A percentile compares a stretch with the other conserved stretches of the same genome.
These are phyloP conservation scores for Cydia amplana DNA, from an alignment of 1,140 invertebrate genomes.

Conservation along the genomic window DNA sequence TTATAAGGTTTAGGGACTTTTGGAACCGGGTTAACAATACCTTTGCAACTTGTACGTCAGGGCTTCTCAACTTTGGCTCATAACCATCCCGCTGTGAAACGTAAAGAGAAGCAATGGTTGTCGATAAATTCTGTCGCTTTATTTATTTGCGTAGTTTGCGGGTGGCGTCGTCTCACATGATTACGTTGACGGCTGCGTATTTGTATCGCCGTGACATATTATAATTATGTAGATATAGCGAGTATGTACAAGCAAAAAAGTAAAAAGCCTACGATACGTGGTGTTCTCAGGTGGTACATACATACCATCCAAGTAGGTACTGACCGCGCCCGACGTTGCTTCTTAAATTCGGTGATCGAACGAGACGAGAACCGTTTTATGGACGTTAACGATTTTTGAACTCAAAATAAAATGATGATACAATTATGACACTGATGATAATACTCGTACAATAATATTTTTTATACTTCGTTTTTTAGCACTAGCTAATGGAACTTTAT, in stretches of 20 bases:
- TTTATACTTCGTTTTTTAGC: too few species aligned
- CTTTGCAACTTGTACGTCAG: constrained; percentile 49
- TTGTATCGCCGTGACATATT: constrained; percentile 7
- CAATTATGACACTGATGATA: too few species aligned
- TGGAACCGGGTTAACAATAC: constrained; percentile 32
- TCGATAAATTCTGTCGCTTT: constrained; percentile 56
- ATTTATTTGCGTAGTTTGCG: constrained; percentile 38
- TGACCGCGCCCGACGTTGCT: constrained; percentile 20
- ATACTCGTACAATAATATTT: too few species aligned
- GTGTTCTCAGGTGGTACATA: constrained; percentile 23
- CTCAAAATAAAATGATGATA: not conserved
- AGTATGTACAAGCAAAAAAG: not conserved
- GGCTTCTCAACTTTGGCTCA: constrained; percentile 63
- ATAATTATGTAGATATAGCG: not conserved
- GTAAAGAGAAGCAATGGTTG: constrained; percentile 65
- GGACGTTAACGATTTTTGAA: not conserved
- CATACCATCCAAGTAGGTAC: not conserved
- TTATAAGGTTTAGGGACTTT: constrained; percentile 35
- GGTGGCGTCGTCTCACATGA: constrained; percentile 33
- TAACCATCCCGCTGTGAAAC: constrained; percentile 71
- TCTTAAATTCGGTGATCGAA: constrained; percentile 17
- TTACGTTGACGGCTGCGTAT: constrained; percentile 26
- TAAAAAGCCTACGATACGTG: constrained; percentile 6
- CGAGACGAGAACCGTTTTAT: constrained; percentile 11
- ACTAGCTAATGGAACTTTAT: too few species aligned